Evolutionary conservation across 2,888 invertebrate genomes (phyloP).

Genomic region (Caenorhabditis plicata): DNA sequence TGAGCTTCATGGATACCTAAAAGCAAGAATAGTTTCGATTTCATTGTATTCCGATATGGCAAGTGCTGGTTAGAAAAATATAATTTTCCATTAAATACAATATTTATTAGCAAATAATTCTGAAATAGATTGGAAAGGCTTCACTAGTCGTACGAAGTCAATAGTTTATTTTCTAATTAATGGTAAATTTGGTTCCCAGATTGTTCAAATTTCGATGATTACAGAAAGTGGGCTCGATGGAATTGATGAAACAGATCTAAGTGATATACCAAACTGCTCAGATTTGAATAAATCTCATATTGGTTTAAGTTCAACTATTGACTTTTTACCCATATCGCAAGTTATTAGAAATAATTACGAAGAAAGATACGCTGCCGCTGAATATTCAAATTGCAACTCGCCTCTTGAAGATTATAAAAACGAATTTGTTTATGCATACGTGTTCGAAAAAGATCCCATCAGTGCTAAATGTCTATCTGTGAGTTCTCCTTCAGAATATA

Average conservation of each 20-base stretch:
- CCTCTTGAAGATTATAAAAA: too few species aligned
- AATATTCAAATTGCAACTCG: too few species aligned
- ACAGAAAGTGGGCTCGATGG: too few species aligned
- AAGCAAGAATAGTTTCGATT: background rate
- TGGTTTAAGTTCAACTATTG: background rate
- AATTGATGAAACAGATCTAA: too few species aligned
- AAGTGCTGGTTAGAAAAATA: background rate
- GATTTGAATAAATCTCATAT: too few species aligned
- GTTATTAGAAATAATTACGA: too few species aligned
- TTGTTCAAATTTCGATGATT: background rate
- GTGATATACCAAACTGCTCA: too few species aligned
- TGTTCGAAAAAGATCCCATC: too few species aligned
- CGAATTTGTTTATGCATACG: too few species aligned
- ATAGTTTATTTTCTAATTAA: background rate
- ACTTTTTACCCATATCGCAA: background rate
- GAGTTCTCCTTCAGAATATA: too few species aligned
- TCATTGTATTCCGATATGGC: background rate
- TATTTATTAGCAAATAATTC: background rate
- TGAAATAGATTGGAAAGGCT: constrained; percentile 1
- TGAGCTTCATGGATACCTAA: background rate
- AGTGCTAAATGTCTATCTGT: too few species aligned
- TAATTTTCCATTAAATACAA: background rate
- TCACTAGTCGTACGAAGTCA: background rate
- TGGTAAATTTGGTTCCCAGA: background rate
- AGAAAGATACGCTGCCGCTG: too few species aligned